Evolutionary conservation across 37 sponge, comb jelly and placozoan genomes (phyloP).

Genomic region (Haliclona indistincta): DNA sequence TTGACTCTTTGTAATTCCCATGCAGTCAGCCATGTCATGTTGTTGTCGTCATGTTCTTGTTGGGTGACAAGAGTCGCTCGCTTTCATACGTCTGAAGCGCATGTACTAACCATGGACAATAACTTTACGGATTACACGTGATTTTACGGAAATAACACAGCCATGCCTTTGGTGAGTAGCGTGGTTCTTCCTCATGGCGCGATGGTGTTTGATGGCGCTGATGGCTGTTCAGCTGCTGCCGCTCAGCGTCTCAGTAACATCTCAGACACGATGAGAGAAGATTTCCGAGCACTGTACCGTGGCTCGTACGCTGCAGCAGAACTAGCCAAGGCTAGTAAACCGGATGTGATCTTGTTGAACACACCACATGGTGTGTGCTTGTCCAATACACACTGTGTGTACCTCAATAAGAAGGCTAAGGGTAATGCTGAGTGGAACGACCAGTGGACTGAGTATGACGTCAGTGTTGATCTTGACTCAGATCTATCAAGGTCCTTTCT

Average conservation of each 20-base stretch:
- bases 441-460: constrained; percentile 45
- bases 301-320: constrained; percentile 31
- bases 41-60: too few relatives aligned
- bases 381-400: constrained; percentile 20
- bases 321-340: constrained; percentile 24
- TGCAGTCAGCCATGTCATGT: too few relatives aligned
- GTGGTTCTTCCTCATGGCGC: constrained; percentile 54
- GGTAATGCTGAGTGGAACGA: constrained; percentile 54
- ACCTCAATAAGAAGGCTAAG: constrained; percentile 40
- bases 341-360: constrained; percentile 56
- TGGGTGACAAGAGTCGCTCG: too few relatives aligned
- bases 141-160: neutral
- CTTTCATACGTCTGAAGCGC: too few relatives aligned
- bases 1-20: too few relatives aligned
- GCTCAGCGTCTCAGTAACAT: constrained; percentile 14
- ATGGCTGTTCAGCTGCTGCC: neutral
- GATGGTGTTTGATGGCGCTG: constrained; percentile 46
- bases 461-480: constrained; percentile 19
- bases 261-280: constrained; percentile 12
- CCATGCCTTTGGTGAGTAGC: constrained; percentile 21
- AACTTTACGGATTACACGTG: too few relatives aligned
- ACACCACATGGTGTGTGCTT: constrained; percentile 51
- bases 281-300: constrained; percentile 18
- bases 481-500: constrained; percentile 24
- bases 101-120: too few relatives aligned